phyloP scores from a whole-genome alignment of 2,113 vertebrate genomes.

The Corythaixoides concolor region DNA sequence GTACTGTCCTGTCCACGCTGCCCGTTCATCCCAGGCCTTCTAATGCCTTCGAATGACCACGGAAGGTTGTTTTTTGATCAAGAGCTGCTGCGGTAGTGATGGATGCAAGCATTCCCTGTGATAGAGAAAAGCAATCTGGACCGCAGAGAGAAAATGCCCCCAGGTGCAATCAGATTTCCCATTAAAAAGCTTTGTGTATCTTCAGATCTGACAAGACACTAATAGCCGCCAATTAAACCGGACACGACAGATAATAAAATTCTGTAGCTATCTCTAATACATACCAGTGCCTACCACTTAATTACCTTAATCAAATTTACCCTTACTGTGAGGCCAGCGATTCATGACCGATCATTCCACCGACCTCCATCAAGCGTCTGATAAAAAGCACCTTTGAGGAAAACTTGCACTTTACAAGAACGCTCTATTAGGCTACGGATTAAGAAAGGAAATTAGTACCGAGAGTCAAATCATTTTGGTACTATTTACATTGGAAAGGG shows the following conservation, averaged over 20 bases:
- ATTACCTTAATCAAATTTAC: slow-evolving; percentile 10
- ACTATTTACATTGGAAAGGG: background rate
- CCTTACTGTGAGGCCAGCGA: background rate
- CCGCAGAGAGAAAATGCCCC: background rate
- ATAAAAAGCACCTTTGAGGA: background rate
- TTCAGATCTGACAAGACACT: background rate
- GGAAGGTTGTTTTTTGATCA: background rate
- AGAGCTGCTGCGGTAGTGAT: background rate
- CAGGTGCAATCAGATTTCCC: background rate
- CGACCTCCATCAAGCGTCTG: background rate
- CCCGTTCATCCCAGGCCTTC: background rate
- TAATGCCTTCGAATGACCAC: background rate
- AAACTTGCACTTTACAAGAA: background rate
- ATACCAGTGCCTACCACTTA: background rate
- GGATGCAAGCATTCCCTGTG: background rate
- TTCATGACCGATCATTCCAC: background rate
- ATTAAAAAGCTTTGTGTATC: background rate
- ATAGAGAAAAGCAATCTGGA: background rate
- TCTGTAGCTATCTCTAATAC: background rate
- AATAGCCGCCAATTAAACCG: background rate
- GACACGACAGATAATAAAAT: background rate
- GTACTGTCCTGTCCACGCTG: accelerated
- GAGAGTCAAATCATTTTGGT: background rate
- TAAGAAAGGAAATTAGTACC: slow-evolving; percentile 27
- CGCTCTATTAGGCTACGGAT: background rate